Evolutionary conservation across 1,140 invertebrate species (phyloP).

Genomic region (Steinernema feltiae): DNA sequence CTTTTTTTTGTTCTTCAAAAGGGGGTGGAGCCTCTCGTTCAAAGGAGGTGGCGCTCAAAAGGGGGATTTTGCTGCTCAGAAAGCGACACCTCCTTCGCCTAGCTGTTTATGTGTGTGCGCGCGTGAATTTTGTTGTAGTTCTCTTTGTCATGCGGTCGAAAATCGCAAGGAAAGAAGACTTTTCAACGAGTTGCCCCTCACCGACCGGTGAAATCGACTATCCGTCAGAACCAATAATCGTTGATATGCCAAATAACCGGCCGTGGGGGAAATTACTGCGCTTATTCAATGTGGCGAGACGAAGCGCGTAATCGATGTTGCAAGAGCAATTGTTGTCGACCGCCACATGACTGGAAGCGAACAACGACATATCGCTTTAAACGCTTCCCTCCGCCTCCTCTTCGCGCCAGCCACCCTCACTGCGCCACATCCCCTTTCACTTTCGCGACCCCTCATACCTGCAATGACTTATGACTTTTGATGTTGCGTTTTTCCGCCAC

Average conservation of each 20-base stretch:
- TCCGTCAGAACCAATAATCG: conserved; percentile 9
- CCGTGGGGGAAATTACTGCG: conserved; percentile 10
- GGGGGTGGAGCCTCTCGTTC: background rate
- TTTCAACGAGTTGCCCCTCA: background rate
- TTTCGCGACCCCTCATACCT: background rate
- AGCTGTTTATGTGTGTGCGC: background rate
- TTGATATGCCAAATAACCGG: conserved; percentile 12
- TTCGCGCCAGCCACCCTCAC: background rate
- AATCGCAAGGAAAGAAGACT: background rate
- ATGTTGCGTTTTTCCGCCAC: background rate
- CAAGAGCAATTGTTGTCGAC: conserved; percentile 14
- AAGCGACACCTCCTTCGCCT: background rate
- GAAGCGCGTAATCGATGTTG: conserved; percentile 15
- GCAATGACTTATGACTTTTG: background rate
- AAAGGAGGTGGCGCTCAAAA: background rate
- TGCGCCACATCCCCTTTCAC: background rate
- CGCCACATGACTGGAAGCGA: conserved; percentile 11
- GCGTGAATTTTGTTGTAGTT: background rate
- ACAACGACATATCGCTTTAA: conserved; percentile 15
- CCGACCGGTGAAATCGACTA: background rate
- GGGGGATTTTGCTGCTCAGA: background rate
- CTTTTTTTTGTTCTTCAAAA: background rate
- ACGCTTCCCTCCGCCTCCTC: conserved; percentile 10
- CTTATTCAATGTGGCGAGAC: conserved; percentile 13
- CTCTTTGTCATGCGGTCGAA: too few species aligned